Base-by-base conservation (phyloP, 2,113 vertebrate genomes). In the Buteo buteo region DNA sequence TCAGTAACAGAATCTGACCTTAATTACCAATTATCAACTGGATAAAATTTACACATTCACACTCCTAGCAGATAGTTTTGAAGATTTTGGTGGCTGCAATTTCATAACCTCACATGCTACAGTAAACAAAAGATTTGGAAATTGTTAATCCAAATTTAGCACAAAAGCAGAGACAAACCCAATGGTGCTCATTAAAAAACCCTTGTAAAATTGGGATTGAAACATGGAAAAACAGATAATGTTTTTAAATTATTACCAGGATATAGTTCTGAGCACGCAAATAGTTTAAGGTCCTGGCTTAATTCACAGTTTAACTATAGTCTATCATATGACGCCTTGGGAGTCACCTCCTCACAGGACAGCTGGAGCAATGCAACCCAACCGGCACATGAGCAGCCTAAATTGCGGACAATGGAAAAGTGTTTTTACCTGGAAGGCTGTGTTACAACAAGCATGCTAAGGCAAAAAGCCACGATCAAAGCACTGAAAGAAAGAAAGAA, bases 211-310 rank as follows among this genome's bases (percentile, higher is more conserved):
- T 7, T 11, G 45, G 21, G 36, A 92, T 11, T 78, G 57, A 78
- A 74, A 83, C 64, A 67, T 2, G 26, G 55, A 67, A 94, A 93
- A 85, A 7, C 14, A 38, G 12, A 55, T 6, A 58, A 4, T 11
- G 32, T 57, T 84, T 89, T 13, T 16, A 57, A 82, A 61, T 82
- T 88, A 74, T 76, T 90, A 86, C 29, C 45, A 94, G 58, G 80
- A 97, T 92, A 74, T 42, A 95, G 61, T 78, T 97, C 73, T 94
- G 92, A 82, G 77, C 16, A 94, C 13, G 57, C 76, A 82, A 86
- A 81, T 22, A 65, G 14, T 61, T n/a, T 44, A 86, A 91, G 71
- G 44, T 88, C 42, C 83, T 67, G 32, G 20, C 22, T 66, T 87
- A 57, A 80, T 81, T 71, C 62, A 78, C 18, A 14, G 57, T 52